Conservation (phyloP, 2,888 invertebrate genomes). For the Trilocha varians region DNA sequence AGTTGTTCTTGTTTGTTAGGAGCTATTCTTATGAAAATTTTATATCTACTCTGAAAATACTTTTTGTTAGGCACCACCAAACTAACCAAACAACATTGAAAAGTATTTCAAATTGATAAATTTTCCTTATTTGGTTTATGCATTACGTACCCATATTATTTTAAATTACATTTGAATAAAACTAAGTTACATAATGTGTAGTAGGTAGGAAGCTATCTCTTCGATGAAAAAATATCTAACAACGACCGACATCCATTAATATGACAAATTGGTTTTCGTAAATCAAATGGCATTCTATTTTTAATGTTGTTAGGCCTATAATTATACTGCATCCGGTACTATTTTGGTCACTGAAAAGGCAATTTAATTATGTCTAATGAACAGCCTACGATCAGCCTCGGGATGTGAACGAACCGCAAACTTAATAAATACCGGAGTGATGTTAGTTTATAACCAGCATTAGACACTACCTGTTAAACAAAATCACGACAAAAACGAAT, state of each 20-base stretch:
- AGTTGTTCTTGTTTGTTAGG: no score
- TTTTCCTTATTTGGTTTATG: no score
- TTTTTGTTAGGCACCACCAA: no score
- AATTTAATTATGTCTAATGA: slow-evolving; percentile 10
- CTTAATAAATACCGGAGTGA: slow-evolving; percentile 22
- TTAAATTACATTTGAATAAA: no score
- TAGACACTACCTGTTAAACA: slow-evolving; percentile 62
- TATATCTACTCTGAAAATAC: no score
- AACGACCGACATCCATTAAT: slow-evolving; percentile 8
- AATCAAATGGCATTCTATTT: slow-evolving; percentile 39
- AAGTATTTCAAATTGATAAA: no score
- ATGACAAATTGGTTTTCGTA: slow-evolving; percentile 38
- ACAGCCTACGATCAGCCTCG: slow-evolving; percentile 3
- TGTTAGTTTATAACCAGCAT: slow-evolving; percentile 47
- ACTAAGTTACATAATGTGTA: no score
- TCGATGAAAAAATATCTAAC: not conserved
- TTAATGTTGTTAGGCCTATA: slow-evolving; percentile 27
- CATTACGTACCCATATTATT: no score
- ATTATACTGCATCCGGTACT: slow-evolving; percentile 34
- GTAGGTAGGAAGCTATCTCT: no score
- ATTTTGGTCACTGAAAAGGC: slow-evolving; percentile 13
- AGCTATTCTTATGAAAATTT: no score
- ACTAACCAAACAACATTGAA: no score
- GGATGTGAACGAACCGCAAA: slow-evolving; percentile 5
- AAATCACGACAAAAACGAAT: slow-evolving; percentile 62